Percentiles rank a stretch among this genome's conserved stretches.
Conservation (phyloP, 35 echinoderm and acorn worm genomes). For the Ophioderma brevispina region DNA sequence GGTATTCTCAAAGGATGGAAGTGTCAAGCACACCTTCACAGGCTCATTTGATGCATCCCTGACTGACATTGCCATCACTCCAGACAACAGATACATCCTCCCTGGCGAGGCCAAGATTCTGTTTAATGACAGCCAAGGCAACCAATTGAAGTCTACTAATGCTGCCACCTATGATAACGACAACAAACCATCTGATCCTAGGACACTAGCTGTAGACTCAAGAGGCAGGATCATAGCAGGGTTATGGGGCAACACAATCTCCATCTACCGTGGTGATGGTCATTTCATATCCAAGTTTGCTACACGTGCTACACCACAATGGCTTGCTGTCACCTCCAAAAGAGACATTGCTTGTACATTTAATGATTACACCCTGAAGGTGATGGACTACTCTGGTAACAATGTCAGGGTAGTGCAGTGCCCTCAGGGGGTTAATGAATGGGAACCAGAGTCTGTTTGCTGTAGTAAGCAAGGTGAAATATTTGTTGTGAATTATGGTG, state of each 20-base stretch:
- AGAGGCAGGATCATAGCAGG: neutral
- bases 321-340: neutral
- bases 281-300: neutral
- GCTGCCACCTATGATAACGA: neutral
- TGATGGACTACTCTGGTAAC: neutral
- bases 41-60: neutral
- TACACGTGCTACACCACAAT: neutral
- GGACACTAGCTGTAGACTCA: neutral
- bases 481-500: neutral
- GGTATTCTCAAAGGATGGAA: neutral
- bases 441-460: neutral
- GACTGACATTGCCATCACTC: neutral
- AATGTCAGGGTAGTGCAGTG: neutral
- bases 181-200: neutral
- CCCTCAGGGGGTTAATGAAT: neutral
- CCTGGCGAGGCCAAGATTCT: neutral
- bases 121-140: neutral
- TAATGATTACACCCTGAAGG: neutral
- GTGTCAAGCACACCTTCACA: neutral
- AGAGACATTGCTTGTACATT: neutral
- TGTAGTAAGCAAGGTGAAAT: slow-evolving; percentile 1
- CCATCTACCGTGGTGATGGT: neutral
- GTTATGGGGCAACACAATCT: neutral
- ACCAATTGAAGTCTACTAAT: neutral
- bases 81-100: neutral